phyloP scores from a whole-genome alignment of 2,113 vertebrate genomes.

The Tenebrosternarchus preto region DNA sequence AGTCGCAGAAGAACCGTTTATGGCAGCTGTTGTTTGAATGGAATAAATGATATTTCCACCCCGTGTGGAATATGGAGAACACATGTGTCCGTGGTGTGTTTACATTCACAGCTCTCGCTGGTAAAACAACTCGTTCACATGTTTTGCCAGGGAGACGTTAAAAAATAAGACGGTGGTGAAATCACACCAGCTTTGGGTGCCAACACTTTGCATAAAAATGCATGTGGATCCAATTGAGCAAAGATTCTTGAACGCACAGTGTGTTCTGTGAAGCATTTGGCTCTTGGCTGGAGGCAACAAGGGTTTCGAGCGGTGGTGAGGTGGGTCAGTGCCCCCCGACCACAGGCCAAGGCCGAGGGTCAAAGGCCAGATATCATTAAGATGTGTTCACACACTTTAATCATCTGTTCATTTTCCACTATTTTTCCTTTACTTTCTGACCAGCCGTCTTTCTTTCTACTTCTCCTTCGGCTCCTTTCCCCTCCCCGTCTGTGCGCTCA shows the following conservation, averaged over 20 bases:
- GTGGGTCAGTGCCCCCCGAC: slow-evolving; percentile 42
- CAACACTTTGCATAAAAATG: slow-evolving; percentile 41
- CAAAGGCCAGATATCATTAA: slow-evolving; percentile 50
- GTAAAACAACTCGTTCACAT: slow-evolving; percentile 57
- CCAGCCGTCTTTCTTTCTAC: neutral
- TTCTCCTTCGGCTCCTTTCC: neutral
- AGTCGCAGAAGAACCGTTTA: neutral
- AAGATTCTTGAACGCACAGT: slow-evolving; percentile 44
- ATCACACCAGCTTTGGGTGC: slow-evolving; percentile 52
- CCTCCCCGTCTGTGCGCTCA: neutral
- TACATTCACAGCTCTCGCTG: slow-evolving; percentile 20
- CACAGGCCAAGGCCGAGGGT: slow-evolving; percentile 18
- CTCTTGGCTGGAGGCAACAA: slow-evolving; percentile 37
- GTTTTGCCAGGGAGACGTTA: slow-evolving; percentile 57
- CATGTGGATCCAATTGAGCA: slow-evolving; percentile 48
- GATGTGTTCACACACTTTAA: slow-evolving; percentile 2
- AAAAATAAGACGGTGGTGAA: slow-evolving; percentile 55
- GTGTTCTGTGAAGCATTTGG: slow-evolving; percentile 48
- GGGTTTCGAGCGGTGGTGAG: slow-evolving; percentile 44
- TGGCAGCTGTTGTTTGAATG: neutral
- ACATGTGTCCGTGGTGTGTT: slow-evolving; percentile 33
- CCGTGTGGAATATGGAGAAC: slow-evolving; percentile 13
- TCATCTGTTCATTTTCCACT: neutral
- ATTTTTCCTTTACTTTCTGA: neutral
- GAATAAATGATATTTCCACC: slow-evolving; percentile 31